phyloP scores from a whole-genome alignment of 2,113 vertebrate genomes.

The Rhea pennata region DNA sequence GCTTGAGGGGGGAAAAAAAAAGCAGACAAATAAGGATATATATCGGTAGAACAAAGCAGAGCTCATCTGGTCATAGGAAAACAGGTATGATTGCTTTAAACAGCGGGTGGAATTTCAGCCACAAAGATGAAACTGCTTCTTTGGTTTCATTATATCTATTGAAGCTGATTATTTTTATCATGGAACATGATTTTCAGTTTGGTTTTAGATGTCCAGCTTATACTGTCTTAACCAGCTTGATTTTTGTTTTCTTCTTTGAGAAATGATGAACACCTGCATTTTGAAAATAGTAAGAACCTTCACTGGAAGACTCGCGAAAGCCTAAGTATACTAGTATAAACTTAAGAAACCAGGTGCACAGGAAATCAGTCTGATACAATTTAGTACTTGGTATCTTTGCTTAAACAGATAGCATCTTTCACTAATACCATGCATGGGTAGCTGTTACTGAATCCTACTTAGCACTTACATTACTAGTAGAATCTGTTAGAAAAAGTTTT shows the following conservation, averaged over 20 bases:
- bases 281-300: neutral
- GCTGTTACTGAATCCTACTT: neutral
- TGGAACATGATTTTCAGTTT: neutral
- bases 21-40: neutral
- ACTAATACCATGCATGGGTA: neutral
- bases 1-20: neutral
- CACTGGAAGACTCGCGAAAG: neutral
- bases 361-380: neutral
- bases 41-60: neutral
- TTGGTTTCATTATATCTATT: neutral
- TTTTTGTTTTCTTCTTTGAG: neutral
- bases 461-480: neutral
- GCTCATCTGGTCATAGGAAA: neutral
- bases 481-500: neutral
- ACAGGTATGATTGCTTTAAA: neutral
- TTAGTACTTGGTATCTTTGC: neutral
- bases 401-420: neutral
- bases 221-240: neutral
- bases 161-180: neutral
- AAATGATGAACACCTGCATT: neutral
- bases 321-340: neutral
- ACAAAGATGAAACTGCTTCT: neutral
- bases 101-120: neutral
- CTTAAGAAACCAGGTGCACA: neutral
- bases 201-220: neutral